Base-by-base conservation (phyloP, 2,888 invertebrate genomes). In the Timema cristinae region DNA sequence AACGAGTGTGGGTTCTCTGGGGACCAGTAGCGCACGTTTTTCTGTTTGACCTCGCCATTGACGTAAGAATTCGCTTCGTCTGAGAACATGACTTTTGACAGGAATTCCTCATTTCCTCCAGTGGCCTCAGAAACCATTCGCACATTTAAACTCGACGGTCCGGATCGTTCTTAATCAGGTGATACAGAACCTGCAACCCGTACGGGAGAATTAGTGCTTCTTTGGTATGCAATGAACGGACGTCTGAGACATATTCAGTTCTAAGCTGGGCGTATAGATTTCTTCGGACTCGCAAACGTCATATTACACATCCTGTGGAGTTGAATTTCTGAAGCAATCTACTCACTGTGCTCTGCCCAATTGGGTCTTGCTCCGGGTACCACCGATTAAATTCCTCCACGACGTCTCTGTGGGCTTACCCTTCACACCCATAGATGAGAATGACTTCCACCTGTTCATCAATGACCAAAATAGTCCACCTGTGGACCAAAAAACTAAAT, bases 311-410 rank as follows among this genome's bases (percentile, higher is more conserved):
- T 50, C 50, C 68, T 68, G 68, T 68, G 5, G 32, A 32, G 2
- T 32, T 32, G 32, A 32, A 32, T 32, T 32, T 32, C 32, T 32
- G 32, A 32, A 32, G 11, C 68, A 49, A n/a, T 13, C 11, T 13
- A 8, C 51, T 51, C 8, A 68, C 67, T 13, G 67, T 10, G 50
- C 50, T 67, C n/a, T 67, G 67, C 49, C n/a, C 13, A 49, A 68
- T 6, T 68, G 51, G 15, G 50, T 51, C n/a, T 68, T 50, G 50
- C 50, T 68, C 50, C 49, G 51, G 68, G 68, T 50, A 2, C 68
- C n/a, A 6, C 50, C 11, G 50, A 50, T 68, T 68, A 32, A 68
- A 68, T 13, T 68, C 50, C n/a, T 49, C 51, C 50, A 51, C 68
- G 2, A 68, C 51, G 5, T 68, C 51, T 49, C 50, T 68, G 15